Base-by-base conservation (phyloP, 2,888 invertebrate species). In the Melanargia galathea region DNA sequence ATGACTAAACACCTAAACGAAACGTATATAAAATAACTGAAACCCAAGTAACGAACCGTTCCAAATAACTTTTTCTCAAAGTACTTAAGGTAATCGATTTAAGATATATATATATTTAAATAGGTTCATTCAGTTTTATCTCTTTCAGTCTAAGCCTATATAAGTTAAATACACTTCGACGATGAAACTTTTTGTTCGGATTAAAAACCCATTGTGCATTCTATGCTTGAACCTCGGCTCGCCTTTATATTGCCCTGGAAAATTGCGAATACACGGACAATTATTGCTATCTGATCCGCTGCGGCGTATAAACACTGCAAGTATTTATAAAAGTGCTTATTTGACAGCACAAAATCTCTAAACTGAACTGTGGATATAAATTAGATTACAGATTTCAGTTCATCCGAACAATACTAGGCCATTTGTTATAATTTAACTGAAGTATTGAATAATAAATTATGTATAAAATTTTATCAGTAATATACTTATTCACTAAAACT, bases 131-230 rank as follows among this genome's bases (percentile, higher is more conserved):
- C 40, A 63, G 54, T 58, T 48, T 58, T 63, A 64, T 58, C n/a
- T 49, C 48, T 46, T 52, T 54, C 46, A 57, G 61, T 54, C 54
- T 66, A 60, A 66, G 63, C 52, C 48, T 24, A 2, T 16, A 24
- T 40, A 54, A 35, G 58, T 45, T 48, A 63, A 48, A 58, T 60
- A 57, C 35, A 38, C 56, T 38, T 11, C 30, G 18, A 22, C 45
- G 20, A 22, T 4, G 22, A 1, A 66, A 67, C 63, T 66, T 70
- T 69, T 69, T 62, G 18, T 61, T 61, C 30, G 66, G 66, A 70
- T 68, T 68, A 68, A 70, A 69, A 70, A 63, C 59, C 68, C 56
- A 70, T 70, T 68, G 64, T 66, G 61, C 45, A 65, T 65, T 65
- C 64, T 61, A 51, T 59, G 61, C 38, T 59, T 60, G 64, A 61